phyloP scores from a whole-genome alignment of 2,113 vertebrate species.

The Chunga burmeisteri region DNA sequence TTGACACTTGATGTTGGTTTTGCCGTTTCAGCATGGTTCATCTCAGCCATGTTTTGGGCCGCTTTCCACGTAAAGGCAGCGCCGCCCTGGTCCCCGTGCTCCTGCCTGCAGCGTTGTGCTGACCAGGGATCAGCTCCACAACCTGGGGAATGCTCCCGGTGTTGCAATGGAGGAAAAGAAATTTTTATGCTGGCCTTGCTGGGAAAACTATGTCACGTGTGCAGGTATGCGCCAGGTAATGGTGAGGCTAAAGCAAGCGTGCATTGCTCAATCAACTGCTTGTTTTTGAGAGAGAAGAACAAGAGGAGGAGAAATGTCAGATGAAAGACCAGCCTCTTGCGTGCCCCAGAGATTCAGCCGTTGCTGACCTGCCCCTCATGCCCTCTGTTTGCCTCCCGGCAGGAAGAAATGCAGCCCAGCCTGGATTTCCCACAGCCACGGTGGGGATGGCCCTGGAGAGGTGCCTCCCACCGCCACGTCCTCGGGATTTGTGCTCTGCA shows the following conservation, averaged over 20 bases:
- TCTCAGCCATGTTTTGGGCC: neutral
- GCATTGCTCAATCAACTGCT: neutral
- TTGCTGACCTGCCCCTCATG: no score
- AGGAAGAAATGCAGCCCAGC: neutral
- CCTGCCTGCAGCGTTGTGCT: neutral
- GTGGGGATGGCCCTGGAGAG: no score
- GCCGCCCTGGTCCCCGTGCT: accelerated
- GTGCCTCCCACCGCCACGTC: no score
- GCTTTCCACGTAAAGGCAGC: neutral
- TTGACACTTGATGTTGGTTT: neutral
- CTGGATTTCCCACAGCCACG: neutral
- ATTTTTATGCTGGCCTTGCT: no score
- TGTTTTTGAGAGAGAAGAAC: neutral
- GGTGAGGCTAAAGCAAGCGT: neutral
- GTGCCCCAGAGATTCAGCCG: neutral
- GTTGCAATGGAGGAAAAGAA: neutral
- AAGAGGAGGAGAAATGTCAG: neutral
- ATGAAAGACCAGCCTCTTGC: neutral
- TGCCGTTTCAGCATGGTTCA: neutral
- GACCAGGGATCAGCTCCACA: neutral
- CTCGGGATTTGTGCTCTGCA: neutral
- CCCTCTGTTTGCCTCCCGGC: neutral
- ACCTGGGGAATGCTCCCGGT: accelerated
- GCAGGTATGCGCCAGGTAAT: neutral
- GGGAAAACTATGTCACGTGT: accelerated